A percentile compares a stretch with the other conserved stretches of the same genome.
These are phyloP conservation scores for Bettongia penicillata DNA, from an alignment of 2,113 vertebrate species.

Conservation along the genomic window DNA sequence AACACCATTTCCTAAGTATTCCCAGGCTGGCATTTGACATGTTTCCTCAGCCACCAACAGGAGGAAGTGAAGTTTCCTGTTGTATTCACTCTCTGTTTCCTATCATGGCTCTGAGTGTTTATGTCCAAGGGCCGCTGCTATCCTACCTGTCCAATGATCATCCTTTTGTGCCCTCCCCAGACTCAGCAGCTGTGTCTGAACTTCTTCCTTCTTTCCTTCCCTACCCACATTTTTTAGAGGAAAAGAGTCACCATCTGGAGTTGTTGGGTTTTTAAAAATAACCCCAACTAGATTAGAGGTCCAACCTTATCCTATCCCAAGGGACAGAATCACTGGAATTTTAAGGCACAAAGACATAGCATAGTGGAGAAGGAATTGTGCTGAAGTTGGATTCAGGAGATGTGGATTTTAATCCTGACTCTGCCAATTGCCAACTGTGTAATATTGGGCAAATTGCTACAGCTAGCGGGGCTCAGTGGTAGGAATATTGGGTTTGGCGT, in stretches of 20 bases:
- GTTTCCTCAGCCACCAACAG: conserved; percentile 24
- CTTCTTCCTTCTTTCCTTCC: neutral
- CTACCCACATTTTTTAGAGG: neutral
- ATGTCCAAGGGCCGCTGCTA: neutral
- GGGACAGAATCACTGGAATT: neutral
- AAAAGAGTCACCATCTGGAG: neutral
- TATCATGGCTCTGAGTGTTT: neutral
- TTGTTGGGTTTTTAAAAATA: neutral
- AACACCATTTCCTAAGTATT: neutral
- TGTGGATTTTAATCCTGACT: neutral
- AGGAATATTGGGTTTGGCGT: neutral
- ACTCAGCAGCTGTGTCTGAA: neutral
- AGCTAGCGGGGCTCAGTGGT: neutral
- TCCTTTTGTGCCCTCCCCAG: neutral
- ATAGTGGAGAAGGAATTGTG: neutral
- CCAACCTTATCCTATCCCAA: neutral
- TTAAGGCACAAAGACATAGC: neutral
- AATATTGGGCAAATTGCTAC: neutral
- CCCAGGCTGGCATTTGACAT: neutral
- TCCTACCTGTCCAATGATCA: neutral
- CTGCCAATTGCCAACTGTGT: neutral
- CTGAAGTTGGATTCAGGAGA: neutral
- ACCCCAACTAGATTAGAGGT: neutral
- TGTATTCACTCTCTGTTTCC: neutral
- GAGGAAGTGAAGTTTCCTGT: conserved; percentile 46